Percentiles rank a stretch among this genome's conserved stretches.
Evolutionary conservation across 2,797 vertebrate genomes (phyloP).

Genomic region (Peromyscus nudipes): DNA sequence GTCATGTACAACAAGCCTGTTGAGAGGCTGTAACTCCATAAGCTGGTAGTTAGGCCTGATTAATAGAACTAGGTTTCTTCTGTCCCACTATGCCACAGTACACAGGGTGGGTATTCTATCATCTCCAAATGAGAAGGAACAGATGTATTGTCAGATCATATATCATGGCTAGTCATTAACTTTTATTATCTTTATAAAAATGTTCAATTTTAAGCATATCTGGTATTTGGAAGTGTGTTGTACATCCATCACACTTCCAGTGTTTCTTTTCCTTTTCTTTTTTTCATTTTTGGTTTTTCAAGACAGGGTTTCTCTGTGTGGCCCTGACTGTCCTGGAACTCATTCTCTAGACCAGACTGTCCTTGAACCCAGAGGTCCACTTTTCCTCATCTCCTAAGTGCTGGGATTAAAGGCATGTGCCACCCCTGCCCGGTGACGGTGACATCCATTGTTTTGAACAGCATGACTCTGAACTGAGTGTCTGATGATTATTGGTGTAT

Average conservation of each 20-base stretch:
- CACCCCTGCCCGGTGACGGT: not conserved
- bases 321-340: not conserved
- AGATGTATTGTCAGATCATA: conserved; percentile 89
- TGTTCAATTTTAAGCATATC: conserved; percentile 87
- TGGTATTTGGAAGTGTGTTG: conserved; percentile 85
- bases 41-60: conserved; percentile 87
- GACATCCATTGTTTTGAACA: conserved; percentile 78
- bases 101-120: conserved; percentile 83
- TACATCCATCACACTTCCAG: conserved; percentile 73
- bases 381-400: not conserved
- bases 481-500: conserved; percentile 77
- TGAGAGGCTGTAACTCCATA: conserved; percentile 87
- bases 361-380: not conserved
- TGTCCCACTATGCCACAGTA: conserved; percentile 84
- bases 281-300: not conserved
- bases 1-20: conserved; percentile 82
- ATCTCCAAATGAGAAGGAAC: conserved; percentile 85
- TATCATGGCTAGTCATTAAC: conserved; percentile 89
- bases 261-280: not conserved
- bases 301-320: not conserved
- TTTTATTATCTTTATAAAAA: conserved; percentile 91
- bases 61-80: conserved; percentile 85
- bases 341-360: not conserved
- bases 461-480: conserved; percentile 85
- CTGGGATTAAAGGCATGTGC: not conserved